phyloP scores from a whole-genome alignment of 2,888 invertebrate species.

The Imbricaverruca yamaguchii region DNA sequence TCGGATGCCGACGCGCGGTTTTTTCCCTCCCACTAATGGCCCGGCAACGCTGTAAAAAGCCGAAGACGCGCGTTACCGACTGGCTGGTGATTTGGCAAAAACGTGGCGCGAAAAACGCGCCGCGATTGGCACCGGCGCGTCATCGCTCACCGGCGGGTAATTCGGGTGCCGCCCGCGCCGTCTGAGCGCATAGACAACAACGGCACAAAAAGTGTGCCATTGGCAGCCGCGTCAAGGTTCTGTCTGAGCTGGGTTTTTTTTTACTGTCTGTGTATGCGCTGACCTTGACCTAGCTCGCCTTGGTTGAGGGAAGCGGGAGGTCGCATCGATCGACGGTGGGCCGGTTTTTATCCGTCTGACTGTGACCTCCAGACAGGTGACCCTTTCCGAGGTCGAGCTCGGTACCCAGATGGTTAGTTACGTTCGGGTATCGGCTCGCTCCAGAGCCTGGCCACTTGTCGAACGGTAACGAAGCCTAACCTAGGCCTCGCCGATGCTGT shows the following conservation, averaged over 20 bases:
- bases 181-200: not conserved
- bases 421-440: too few relatives aligned
- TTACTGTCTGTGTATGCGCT: not conserved
- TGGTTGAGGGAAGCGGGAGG: not conserved
- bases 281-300: not conserved
- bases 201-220: not conserved
- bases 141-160: not conserved
- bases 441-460: too few relatives aligned
- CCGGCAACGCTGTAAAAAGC: not conserved
- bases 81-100: not conserved
- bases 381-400: too few relatives aligned
- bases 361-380: not conserved
- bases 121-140: not conserved
- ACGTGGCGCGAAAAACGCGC: not conserved
- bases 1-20: not conserved
- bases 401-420: too few relatives aligned
- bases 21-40: not conserved
- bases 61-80: not conserved
- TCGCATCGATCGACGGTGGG: not conserved
- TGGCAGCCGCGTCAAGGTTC: not conserved
- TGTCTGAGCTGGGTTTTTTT: not conserved
- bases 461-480: too few relatives aligned
- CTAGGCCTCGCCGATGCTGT: too few relatives aligned
- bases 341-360: not conserved
- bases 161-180: not conserved